Evolutionary conservation across 2,888 invertebrate species (phyloP), one percentile per base, ranked within the genome.

Genomic region (Acanthosepion lycidas): DNA sequence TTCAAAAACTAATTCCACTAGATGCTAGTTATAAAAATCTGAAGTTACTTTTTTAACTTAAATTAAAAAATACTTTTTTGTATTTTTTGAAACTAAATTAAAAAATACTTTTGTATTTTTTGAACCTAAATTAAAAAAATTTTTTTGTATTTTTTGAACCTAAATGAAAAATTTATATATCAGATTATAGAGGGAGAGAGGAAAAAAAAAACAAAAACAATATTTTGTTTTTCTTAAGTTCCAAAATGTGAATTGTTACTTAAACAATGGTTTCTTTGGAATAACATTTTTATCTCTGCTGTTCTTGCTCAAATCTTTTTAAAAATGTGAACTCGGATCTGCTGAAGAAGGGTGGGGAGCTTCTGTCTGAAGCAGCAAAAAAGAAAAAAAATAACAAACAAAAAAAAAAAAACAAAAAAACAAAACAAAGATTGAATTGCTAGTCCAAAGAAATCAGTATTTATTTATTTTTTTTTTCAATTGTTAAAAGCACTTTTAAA

Each of bases 261-360:
- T 78, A 78, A 78, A 78, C n/a, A 78, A 78, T 78, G 78, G 78
- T 78, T 78, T 78, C 78, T 78, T 78, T 78, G 78, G 78, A 78
- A 78, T 78, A 78, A 78, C 78, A 78, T 78, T 78, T 78, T 78
- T 15, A 15, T 18, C 9, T 78, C 59, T 59, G 59, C 20, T 59
- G 59, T 59, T 23, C 64, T 51, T 8, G 6, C 15, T 78, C 64
- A 64, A 28, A 78, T 78, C 12, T 78, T n/a, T 78, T 78, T 12
- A 33, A 20, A 59, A 59, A 59, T 23, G 23, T 59, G 4, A n/a
- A 78, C n/a, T n/a, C 33, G 33, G n/a, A 78, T 78, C n/a, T 78
- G 78, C 15, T 78, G 15, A 33, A n/a, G 42, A 9, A 18, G 3
- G 12, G 15, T 78, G 12, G 12, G n/a, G n/a, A 78, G n/a, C 15